Base-by-base conservation (phyloP, 2,797 vertebrate genomes). In the Sebastes diploproa region DNA sequence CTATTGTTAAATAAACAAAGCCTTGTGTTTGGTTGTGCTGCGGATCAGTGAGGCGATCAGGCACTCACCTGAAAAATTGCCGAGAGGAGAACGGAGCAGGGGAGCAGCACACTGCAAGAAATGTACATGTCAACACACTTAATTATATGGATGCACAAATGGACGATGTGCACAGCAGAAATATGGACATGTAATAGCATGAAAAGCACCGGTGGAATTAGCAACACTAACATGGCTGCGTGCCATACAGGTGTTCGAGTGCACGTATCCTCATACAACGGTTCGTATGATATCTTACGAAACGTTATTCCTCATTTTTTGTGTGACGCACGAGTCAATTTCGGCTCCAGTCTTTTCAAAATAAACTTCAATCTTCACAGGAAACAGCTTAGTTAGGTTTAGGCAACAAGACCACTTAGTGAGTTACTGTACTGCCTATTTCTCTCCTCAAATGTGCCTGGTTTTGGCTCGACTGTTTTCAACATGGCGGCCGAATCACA, bases 1-100 rank as follows among this genome's bases (percentile, higher is more conserved):
- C 71, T 87, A 83, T 91, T 91, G 91, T 92, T 92, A 89, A 90
- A 90, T 83, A 92, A 91, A 92, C 88, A 87, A 75, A 90, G 84
- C 67, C 72, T 85, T 81, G 79, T 86, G 70, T 89, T 84, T 65
- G 59, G 63, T 58, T 77, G 72, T 75, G 77, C 75, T 79, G 77
- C 2, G 12, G 84, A 88, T 91, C 89, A 86, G 80, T 16, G 79
- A 78, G 72, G 73, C 60, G 61, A 81, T 83, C 72, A 27, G 52
- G 72, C 75, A 38, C 86, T 92, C 88, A 86, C 86, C 88, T 90
- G 86, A 80, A 93, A 90, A 87, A 85, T 64, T 75, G 63, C 56
- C 46, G 34, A 55, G 46, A 55, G 36, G 56, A 8, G 34, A 78
- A 54, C 29, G 36, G 72, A 66, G 25, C 5, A 71, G 78, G 22